Evolutionary conservation across 2,797 vertebrate species (phyloP).

Genomic region (Crypturellus tataupa): DNA sequence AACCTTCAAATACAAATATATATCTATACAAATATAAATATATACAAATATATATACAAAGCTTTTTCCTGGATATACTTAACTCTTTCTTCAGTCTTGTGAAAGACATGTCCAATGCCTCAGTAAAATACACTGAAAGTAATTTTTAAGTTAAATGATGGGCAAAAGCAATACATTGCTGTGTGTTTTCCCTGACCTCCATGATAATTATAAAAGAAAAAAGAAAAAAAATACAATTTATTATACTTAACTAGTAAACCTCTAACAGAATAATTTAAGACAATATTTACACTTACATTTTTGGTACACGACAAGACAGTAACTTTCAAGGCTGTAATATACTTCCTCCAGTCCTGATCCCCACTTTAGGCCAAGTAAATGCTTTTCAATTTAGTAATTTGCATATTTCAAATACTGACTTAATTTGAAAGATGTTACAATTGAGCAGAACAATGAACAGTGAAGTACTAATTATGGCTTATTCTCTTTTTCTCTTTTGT

Average conservation of each 20-base stretch:
- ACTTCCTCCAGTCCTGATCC: not conserved
- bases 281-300: not conserved
- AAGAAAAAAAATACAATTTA: not conserved
- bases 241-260: not conserved
- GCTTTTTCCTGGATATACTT: not conserved
- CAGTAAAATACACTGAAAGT: not conserved
- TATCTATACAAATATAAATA: too few relatives aligned
- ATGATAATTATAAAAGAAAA: not conserved
- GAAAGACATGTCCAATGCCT: not conserved
- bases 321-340: not conserved
- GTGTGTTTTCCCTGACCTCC: not conserved
- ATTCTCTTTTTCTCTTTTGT: slow-evolving; percentile 13
- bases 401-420: slow-evolving; percentile 52
- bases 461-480: slow-evolving; percentile 48
- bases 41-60: not conserved
- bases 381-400: slow-evolving; percentile 49
- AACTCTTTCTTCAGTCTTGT: not conserved
- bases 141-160: not conserved
- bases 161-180: not conserved
- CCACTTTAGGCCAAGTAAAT: slow-evolving; percentile 7
- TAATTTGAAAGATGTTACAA: slow-evolving; percentile 54
- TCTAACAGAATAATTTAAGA: not conserved
- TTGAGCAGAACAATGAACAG: slow-evolving; percentile 66
- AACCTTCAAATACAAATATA: not conserved
- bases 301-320: not conserved